Conservation (phyloP, 1,140 invertebrate genomes). For the Choristoneura fumiferana region DNA sequence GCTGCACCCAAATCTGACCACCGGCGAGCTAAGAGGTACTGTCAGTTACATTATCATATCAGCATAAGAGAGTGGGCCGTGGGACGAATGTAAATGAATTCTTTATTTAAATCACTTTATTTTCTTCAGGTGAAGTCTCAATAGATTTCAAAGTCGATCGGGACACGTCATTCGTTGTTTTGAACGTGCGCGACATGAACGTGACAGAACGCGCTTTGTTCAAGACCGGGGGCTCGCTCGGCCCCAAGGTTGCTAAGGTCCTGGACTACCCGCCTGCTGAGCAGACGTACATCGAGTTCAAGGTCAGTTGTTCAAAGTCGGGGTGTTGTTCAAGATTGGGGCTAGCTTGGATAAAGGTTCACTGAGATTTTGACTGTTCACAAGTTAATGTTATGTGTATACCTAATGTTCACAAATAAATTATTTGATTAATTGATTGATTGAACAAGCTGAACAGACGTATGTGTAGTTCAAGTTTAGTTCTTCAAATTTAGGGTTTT, state of each 20-base stretch:
- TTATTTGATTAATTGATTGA: no score
- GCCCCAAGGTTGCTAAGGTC: conserved; percentile 85
- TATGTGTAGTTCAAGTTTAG: conserved; percentile 83
- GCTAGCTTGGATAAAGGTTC: no score
- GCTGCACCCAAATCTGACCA: conserved; percentile 96
- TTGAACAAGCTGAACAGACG: conserved; percentile 92
- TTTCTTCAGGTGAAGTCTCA: conserved; percentile 86
- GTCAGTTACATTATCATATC: no score
- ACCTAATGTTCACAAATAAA: no score
- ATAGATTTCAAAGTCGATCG: conserved; percentile 91
- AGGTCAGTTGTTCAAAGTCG: conserved; percentile 58
- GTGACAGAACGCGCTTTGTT: conserved; percentile 88
- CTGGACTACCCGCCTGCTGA: conserved; percentile 90
- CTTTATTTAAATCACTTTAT: conserved; percentile 12
- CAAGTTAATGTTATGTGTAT: no score
- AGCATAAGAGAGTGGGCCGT: no score
- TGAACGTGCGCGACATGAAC: conserved; percentile 94
- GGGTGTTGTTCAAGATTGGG: conserved; percentile 83
- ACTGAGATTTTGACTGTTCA: no score
- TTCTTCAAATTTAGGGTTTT: background rate
- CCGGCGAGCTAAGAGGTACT: conserved; percentile 93
- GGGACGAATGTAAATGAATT: background rate
- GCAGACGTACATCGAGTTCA: conserved; percentile 92
- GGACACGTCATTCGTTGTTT: conserved; percentile 92
- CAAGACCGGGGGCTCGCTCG: conserved; percentile 85